Base-by-base conservation (phyloP, 1,140 invertebrate species). In the Periplaneta americana region DNA sequence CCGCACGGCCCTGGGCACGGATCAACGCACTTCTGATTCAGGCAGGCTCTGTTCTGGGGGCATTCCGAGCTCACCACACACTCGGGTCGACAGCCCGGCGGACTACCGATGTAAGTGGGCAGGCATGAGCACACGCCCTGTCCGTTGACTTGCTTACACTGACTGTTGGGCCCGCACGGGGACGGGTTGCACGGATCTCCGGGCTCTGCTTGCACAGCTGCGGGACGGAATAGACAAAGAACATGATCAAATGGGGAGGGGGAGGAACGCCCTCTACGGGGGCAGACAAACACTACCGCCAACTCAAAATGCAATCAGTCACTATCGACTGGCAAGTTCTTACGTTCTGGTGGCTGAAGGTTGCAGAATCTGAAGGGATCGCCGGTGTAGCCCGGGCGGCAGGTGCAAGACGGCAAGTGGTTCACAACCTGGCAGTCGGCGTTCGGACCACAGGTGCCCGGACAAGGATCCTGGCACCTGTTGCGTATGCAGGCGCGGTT, bases 161-260 rank as follows among this genome's bases (percentile, higher is more conserved):
- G 88, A 82, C 91, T 92, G 85, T 95, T 95, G 39, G 92, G 91
- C 78, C 94, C 94, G 87, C 94, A 95, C 8, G 93, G 94, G 18
- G 92, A 93, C 78, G 93, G 93, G 84, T 90, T 88, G 84, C 94
- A 94, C 48, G 91, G 90, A 85, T 92, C 87, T 48, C 86, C 83
- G 1, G 88, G 88, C 36, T 85, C 85, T 82, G 88, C 84, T 66
- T 66, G 22, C 76, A 84, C 81, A 75, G 88, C 82, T 81, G 82
- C 6, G n/a, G 15, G n/a, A 78, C 13, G 13, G 18, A 34, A 78
- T 36, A 78, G n/a, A 48, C 18, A 81, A 80, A 34, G 66, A 28
- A 17, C 37, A 35, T 66, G 15, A 57, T 8, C 10, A 80, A 76
- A 15, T 75, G 18, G 32, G 33, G 33, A 78, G 81, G 76, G 82